Base-by-base conservation (phyloP, 1,140 invertebrate species). In the Melanaphis sacchari region DNA sequence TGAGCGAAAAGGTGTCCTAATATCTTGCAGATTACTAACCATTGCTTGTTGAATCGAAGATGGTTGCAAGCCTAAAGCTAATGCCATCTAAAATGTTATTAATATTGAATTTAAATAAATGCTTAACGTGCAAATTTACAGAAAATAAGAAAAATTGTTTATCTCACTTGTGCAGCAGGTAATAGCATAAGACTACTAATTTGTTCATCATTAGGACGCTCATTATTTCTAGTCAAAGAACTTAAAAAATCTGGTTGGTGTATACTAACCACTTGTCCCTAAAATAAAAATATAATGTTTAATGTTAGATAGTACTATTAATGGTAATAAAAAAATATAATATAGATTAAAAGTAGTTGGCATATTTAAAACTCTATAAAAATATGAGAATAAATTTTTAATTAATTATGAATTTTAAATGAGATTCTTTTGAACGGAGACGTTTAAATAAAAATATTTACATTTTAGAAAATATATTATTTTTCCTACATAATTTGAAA, bases 31-130 rank as follows among this genome's bases (percentile, higher is more conserved):
- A 94, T 96, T 95, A 85, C 96, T 95, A 81, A 96, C 95, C 11
- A 97, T 95, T 2, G 97, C 97, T 94, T 95, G 95, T 94, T 97
- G 96, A 6, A 98, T 96, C 89, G 96, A 95, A n/a, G 96, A 96
- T 1, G 96, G 96, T 94, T 97, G 96, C 40, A 98, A 95, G 2
- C 97, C 97, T 94, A 97, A 96, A 93, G 96, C 96, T 84, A 97
- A 94, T 18, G 97, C 97, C n/a, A 96, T 95, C 96, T 96, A 85
- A 81, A 94, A 94, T 15, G 2, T 52, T 6, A 66, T 54, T 54
- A 24, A 31, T 66, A 31, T n/a, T 85, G 18, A 49, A 49, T 9
- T 43, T 43, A 43, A 43, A 40, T 43, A 43, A 85, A 85, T 82
- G 22, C 0, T 22, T 7, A 8, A 38, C 2, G 31, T n/a, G 5